Percentiles rank a stretch among this genome's conserved stretches.
Conservation (phyloP, 2,888 invertebrate species). For the Ophonus ardosiacus region DNA sequence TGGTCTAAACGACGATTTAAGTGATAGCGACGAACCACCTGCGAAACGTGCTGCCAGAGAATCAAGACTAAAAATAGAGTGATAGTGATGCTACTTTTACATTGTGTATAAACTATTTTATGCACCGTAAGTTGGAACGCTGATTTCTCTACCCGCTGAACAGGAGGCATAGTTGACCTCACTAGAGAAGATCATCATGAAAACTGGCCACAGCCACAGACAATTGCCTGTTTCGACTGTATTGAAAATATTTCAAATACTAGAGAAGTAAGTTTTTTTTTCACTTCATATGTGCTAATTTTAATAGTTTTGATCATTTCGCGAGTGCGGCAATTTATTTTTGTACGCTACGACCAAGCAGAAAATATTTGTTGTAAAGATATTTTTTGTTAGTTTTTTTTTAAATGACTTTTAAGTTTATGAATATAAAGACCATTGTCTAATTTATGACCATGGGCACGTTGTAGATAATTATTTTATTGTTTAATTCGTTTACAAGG, state of each 20-base stretch:
- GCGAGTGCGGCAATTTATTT: conserved; percentile 15
- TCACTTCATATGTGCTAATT: conserved; percentile 10
- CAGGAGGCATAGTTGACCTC: background rate
- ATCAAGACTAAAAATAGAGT: conserved; percentile 54
- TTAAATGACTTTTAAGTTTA: background rate
- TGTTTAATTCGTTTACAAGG: conserved; percentile 50
- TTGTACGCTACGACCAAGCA: conserved; percentile 18
- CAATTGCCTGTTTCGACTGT: background rate
- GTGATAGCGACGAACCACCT: conserved; percentile 75
- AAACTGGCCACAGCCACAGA: conserved; percentile 3
- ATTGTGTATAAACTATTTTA: conserved; percentile 20
- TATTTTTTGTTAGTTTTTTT: conserved; percentile 36
- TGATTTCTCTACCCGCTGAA: background rate
- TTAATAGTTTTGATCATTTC: conserved; percentile 21
- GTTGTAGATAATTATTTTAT: conserved; percentile 54
- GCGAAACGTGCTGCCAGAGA: conserved; percentile 71
- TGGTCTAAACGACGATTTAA: conserved; percentile 79
- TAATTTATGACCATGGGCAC: conserved; percentile 33
- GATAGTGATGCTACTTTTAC: conserved; percentile 26
- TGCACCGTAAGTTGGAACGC: background rate
- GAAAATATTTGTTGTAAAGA: conserved; percentile 34
- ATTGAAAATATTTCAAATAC: conserved; percentile 17
- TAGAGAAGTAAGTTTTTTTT: conserved; percentile 34
- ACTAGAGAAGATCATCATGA: conserved; percentile 1
- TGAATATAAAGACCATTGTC: conserved; percentile 4